Percentiles rank a stretch among this genome's conserved stretches.
Conservation (phyloP, 2,797 vertebrate species). For the Manis javanica region DNA sequence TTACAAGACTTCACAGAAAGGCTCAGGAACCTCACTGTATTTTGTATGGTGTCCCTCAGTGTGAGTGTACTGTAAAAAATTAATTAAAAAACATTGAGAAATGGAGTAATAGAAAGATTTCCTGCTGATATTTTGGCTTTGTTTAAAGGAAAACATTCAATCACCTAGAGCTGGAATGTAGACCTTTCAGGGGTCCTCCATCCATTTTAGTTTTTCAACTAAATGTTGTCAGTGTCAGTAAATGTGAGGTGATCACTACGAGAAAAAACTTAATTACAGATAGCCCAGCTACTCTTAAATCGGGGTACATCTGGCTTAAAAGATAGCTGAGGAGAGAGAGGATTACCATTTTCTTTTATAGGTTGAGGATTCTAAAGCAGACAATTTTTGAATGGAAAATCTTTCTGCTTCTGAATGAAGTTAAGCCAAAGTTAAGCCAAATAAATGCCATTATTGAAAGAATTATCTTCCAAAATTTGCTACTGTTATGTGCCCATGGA, state of each 20-base stretch:
- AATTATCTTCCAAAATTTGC: neutral
- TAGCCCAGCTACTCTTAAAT: neutral
- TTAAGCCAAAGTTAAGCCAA: neutral
- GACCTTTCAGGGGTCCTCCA: neutral
- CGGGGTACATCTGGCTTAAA: neutral
- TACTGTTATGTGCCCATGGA: neutral
- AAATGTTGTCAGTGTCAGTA: neutral
- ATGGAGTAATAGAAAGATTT: neutral
- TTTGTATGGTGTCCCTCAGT: neutral
- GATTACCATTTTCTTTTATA: neutral
- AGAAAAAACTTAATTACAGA: neutral
- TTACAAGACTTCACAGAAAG: neutral
- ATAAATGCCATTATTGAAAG: neutral
- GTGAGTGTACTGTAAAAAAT: neutral
- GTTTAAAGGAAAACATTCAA: neutral
- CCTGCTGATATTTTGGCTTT: neutral
- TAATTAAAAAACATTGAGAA: constrained; percentile 6
- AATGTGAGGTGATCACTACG: neutral
- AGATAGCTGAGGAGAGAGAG: neutral
- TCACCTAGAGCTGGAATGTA: neutral
- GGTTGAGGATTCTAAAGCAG: neutral
- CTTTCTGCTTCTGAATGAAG: neutral
- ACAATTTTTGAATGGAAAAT: constrained; percentile 9
- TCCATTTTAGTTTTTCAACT: neutral
- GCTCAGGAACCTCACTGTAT: fast-evolving